phyloP scores from a whole-genome alignment of 2,797 vertebrate genomes.

The Hydrocynus forskahlii region DNA sequence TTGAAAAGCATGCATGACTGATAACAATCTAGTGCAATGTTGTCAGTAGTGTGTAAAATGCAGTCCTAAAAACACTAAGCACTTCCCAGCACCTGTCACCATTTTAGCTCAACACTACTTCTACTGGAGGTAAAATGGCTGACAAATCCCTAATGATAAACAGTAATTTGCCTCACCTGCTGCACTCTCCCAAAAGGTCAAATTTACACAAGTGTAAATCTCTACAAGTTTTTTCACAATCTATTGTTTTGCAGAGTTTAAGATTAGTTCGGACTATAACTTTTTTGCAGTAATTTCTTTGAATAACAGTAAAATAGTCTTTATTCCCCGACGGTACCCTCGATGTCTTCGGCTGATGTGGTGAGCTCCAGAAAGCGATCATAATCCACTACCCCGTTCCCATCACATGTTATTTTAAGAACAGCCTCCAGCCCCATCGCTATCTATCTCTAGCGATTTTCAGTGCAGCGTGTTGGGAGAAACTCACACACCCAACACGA shows the following conservation, averaged over 20 bases:
- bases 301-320: constrained; percentile 14
- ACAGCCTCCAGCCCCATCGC: constrained; percentile 32
- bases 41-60: too few relatives aligned
- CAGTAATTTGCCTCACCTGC: not conserved
- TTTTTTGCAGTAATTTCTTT: not conserved
- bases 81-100: not conserved
- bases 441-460: not conserved
- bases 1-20: too few relatives aligned
- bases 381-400: constrained; percentile 46
- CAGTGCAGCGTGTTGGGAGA: not conserved
- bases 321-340: constrained; percentile 9
- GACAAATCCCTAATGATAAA: not conserved
- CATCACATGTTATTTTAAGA: constrained; percentile 48
- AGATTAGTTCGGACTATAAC: constrained; percentile 46
- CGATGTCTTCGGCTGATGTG: constrained; percentile 25
- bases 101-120: not conserved
- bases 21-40: too few relatives aligned
- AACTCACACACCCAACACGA: not conserved
- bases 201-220: constrained; percentile 57
- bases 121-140: not conserved
- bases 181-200: constrained; percentile 48
- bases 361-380: constrained; percentile 33
- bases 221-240: constrained; percentile 27
- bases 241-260: constrained; percentile 39
- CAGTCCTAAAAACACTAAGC: too few relatives aligned